A percentile compares a stretch with the other conserved stretches of the same genome.
Conservation (phyloP, 2,797 vertebrate genomes). For the Chaunax sp. region DNA sequence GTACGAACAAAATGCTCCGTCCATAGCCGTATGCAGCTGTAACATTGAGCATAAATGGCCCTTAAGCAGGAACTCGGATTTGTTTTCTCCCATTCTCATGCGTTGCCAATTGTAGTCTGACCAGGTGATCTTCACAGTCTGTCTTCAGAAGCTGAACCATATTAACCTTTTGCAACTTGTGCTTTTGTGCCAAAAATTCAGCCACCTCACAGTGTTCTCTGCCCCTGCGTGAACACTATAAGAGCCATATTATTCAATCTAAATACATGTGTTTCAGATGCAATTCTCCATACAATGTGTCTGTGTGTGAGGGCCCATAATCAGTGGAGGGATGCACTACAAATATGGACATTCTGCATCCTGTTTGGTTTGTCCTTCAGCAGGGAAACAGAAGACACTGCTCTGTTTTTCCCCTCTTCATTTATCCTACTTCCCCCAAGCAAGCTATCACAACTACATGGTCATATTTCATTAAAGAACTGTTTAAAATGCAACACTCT, state of each 20-base stretch:
- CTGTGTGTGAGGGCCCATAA: conserved; percentile 27
- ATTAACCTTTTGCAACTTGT: neutral
- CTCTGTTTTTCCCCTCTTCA: conserved; percentile 52
- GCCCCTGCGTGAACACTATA: neutral
- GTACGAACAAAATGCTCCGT: no score
- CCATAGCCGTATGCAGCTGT: no score
- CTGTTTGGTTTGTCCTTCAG: conserved; percentile 71
- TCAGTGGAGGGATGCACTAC: conserved; percentile 33
- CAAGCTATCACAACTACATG: conserved; percentile 61
- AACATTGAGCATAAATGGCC: no score
- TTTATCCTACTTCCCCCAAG: conserved; percentile 63
- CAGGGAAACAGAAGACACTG: conserved; percentile 56
- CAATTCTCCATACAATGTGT: conserved; percentile 4
- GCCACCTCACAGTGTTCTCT: neutral
- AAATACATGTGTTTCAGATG: conserved; percentile 10
- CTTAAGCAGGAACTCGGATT: no score
- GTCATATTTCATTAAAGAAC: conserved; percentile 76
- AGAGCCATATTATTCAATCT: neutral
- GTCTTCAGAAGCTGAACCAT: no score
- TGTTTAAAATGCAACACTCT: conserved; percentile 68
- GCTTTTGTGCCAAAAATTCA: neutral
- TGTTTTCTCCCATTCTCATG: neutral
- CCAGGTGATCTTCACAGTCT: neutral
- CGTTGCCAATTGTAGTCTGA: neutral
- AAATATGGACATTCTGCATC: conserved; percentile 61